A percentile compares a stretch with the other conserved stretches of the same genome.
Conservation (phyloP, 35 echinoderm and acorn worm species). For the Apostichopus japonicus region DNA sequence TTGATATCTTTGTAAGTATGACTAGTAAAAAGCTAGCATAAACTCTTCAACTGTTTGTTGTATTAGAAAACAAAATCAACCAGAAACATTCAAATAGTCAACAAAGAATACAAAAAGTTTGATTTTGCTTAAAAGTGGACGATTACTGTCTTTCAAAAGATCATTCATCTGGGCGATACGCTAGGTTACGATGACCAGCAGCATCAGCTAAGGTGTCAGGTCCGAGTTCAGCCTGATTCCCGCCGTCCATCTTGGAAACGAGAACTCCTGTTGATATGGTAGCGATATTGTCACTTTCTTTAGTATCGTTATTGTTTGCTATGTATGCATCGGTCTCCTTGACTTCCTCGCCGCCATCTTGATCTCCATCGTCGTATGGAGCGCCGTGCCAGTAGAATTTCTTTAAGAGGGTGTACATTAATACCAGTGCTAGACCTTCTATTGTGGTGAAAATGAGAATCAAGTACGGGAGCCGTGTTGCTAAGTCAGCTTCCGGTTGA, state of each 20-base stretch:
- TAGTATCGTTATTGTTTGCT: background rate
- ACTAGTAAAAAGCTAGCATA: too few relatives aligned
- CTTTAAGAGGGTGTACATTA: constrained; percentile 56
- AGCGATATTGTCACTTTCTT: background rate
- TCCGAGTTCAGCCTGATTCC: background rate
- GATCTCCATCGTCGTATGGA: constrained; percentile 30
- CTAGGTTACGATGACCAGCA: background rate
- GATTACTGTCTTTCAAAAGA: too few relatives aligned
- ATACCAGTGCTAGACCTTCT: constrained; percentile 19
- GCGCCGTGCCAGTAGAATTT: constrained; percentile 55
- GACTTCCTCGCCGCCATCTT: background rate
- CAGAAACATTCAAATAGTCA: too few relatives aligned
- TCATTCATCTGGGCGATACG: background rate
- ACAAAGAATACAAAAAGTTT: too few relatives aligned
- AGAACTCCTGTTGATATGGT: background rate
- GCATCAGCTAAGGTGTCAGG: background rate
- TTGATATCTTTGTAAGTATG: too few relatives aligned
- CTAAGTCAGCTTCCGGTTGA: constrained; percentile 49
- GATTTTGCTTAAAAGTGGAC: too few relatives aligned
- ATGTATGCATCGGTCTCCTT: background rate
- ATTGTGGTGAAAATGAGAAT: constrained; percentile 62
- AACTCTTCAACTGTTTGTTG: too few relatives aligned
- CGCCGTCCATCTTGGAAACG: background rate
- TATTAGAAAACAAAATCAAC: too few relatives aligned
- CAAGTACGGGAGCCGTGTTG: constrained; percentile 47